Percentiles rank a stretch among this genome's conserved stretches.
phyloP scores from a whole-genome alignment of 2,888 invertebrate species.

The Coecobrya sp. region DNA sequence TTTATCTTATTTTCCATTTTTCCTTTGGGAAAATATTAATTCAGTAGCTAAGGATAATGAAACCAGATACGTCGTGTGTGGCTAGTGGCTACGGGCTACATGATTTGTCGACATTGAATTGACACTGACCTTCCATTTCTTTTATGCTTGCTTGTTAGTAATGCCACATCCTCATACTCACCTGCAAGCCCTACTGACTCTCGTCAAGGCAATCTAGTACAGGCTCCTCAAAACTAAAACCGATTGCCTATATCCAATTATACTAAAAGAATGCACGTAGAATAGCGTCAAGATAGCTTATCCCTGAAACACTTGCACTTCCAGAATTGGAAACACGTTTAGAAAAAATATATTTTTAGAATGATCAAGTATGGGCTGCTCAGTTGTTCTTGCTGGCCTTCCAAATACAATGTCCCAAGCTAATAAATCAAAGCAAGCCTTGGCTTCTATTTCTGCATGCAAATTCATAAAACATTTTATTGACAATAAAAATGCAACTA shows the following conservation, averaged over 20 bases:
- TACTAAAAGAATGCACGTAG: neutral
- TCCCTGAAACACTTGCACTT: no score
- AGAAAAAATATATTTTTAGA: neutral
- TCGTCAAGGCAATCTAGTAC: conserved; percentile 42
- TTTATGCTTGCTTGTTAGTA: neutral
- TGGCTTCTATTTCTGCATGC: no score
- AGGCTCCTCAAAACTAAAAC: neutral
- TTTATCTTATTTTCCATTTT: no score
- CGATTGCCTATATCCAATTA: neutral
- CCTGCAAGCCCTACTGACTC: neutral
- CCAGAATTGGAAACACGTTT: neutral
- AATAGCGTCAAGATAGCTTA: neutral
- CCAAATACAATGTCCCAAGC: neutral
- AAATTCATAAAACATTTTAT: no score
- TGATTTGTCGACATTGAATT: neutral
- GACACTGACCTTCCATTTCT: conserved; percentile 50
- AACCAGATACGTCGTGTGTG: neutral
- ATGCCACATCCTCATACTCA: neutral
- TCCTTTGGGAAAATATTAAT: no score
- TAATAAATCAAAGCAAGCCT: neutral
- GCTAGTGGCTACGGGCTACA: neutral
- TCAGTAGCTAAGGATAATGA: neutral
- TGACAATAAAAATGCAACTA: no score
- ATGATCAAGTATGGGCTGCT: neutral
- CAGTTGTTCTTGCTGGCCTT: conserved; percentile 27